Percentiles rank a stretch among this genome's conserved stretches.
Evolutionary conservation across 2,888 invertebrate genomes (phyloP).

Genomic region (Gasteruption jaculator): DNA sequence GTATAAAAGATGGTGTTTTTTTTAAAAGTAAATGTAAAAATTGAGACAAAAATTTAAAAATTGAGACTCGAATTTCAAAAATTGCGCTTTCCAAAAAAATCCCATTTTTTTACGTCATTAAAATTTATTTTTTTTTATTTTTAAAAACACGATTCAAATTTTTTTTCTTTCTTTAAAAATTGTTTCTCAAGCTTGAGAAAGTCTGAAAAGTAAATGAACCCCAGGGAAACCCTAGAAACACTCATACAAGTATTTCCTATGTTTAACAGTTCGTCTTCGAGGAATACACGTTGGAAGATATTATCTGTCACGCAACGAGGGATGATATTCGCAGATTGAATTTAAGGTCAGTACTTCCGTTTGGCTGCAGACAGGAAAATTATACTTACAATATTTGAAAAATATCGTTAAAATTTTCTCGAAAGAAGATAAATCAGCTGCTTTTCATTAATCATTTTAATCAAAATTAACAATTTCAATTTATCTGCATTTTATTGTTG

Average conservation of each 20-base stretch:
- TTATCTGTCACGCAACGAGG: conserved; percentile 73
- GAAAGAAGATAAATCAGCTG: no score
- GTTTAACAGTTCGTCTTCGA: conserved; percentile 60
- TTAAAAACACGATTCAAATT: conserved; percentile 4
- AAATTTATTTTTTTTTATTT: background rate
- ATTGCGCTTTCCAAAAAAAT: no score
- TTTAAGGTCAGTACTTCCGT: conserved; percentile 70
- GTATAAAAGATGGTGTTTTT: conserved; percentile 41
- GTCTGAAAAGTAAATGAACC: background rate
- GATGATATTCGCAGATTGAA: conserved; percentile 78
- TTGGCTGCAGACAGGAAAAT: no score
- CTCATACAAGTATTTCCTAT: background rate
- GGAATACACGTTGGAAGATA: conserved; percentile 74
- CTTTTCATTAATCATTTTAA: no score
- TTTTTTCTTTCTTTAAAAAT: conserved; percentile 1
- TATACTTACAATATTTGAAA: no score
- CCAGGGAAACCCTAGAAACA: background rate
- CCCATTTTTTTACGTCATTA: background rate
- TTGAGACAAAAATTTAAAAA: no score
- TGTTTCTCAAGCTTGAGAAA: background rate
- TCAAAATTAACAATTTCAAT: no score
- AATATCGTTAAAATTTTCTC: no score
- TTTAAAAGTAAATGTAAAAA: background rate
- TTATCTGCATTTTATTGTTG: no score
- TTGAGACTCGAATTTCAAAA: no score